Conservation (phyloP, 1,140 invertebrate species). For the Elymnias hypermnestra region DNA sequence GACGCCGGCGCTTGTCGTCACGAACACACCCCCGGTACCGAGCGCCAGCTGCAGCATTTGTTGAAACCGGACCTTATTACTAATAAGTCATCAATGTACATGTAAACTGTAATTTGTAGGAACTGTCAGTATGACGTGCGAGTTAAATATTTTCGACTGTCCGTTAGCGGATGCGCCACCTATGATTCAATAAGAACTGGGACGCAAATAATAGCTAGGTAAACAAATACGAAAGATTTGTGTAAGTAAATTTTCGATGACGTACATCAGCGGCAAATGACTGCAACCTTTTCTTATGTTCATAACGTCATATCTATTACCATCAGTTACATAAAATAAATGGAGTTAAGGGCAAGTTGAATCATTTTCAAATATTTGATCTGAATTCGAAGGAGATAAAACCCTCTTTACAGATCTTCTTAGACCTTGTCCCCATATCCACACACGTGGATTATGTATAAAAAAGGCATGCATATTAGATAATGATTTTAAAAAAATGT, state of each 20-base stretch:
- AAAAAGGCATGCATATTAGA: too few species aligned
- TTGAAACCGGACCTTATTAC: neutral
- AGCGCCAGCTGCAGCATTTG: neutral
- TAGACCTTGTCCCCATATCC: too few species aligned
- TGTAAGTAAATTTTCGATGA: neutral
- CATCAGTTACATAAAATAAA: too few species aligned
- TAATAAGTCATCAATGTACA: neutral
- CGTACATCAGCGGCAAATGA: neutral
- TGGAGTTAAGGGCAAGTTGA: too few species aligned
- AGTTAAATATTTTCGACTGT: neutral
- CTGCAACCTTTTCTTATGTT: neutral
- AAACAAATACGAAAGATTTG: neutral
- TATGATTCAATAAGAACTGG: neutral
- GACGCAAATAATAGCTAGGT: neutral
- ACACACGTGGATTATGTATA: too few species aligned
- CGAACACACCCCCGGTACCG: constrained; percentile 7
- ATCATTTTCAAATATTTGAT: too few species aligned
- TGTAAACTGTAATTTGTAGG: neutral
- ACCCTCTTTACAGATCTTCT: too few species aligned
- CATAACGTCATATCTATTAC: too few species aligned
- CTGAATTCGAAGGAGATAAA: too few species aligned
- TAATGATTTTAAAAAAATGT: too few species aligned
- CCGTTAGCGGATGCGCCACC: neutral
- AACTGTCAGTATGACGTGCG: neutral
- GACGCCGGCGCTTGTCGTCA: constrained; percentile 9